Percentiles rank a stretch among this genome's conserved stretches.
Evolutionary conservation across 2,888 invertebrate genomes (phyloP).

Genomic region (Gasteruption jaculator): DNA sequence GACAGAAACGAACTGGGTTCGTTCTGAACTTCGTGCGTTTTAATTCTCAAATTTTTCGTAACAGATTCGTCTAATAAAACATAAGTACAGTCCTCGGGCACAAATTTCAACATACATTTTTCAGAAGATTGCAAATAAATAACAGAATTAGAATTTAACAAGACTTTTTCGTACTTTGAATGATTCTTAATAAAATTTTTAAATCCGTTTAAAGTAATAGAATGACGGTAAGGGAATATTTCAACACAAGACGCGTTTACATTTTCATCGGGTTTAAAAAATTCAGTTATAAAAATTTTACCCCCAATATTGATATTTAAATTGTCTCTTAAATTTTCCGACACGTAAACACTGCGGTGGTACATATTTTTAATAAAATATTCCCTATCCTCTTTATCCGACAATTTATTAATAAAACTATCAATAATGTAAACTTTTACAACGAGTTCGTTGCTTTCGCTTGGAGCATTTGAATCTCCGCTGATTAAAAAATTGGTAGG

Average conservation of each 20-base stretch:
- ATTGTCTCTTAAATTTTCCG: conserved; percentile 55
- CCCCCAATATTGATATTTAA: conserved; percentile 57
- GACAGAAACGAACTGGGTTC: too few relatives aligned
- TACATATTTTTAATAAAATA: conserved; percentile 17
- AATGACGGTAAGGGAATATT: conserved; percentile 45
- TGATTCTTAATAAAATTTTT: conserved; percentile 46
- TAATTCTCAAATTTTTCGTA: conserved; percentile 22
- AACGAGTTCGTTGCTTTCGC: conserved; percentile 23
- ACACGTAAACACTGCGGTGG: conserved; percentile 50
- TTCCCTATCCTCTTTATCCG: conserved; percentile 13
- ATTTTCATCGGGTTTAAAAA: too few relatives aligned
- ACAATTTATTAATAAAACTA: conserved; percentile 28
- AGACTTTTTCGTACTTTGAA: conserved; percentile 53
- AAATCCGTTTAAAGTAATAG: conserved; percentile 33
- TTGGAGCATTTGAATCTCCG: conserved; percentile 18
- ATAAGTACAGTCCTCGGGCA: conserved; percentile 29
- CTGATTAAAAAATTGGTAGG: conserved; percentile 25
- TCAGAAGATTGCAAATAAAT: conserved; percentile 6
- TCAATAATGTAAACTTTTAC: conserved; percentile 43
- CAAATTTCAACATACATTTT: not conserved
- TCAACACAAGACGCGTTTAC: conserved; percentile 54
- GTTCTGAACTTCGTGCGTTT: conserved; percentile 17
- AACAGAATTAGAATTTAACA: conserved; percentile 54
- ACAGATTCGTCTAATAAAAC: conserved; percentile 25
- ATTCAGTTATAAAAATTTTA: too few relatives aligned